Base-by-base conservation (phyloP, 2,113 vertebrate genomes). In the Osmerus mordax region DNA sequence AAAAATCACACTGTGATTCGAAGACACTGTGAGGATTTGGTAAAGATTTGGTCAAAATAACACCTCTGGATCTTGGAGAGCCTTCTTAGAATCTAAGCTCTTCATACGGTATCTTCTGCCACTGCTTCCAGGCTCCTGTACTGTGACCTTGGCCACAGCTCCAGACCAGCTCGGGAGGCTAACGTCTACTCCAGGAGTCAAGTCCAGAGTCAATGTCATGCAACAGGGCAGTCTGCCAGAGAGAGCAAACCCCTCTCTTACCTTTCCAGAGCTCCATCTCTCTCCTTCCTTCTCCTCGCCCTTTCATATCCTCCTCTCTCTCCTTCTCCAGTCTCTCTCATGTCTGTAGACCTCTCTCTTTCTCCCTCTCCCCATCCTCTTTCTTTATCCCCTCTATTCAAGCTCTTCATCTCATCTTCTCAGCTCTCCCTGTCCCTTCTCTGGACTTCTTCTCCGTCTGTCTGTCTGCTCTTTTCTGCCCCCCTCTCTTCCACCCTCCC, bases 121-220 rank as follows among this genome's bases (percentile, higher is more conserved):
- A 2, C 41, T 47, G 41, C 41, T 12, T 47, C 41, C 41, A 47
- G 32, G 7, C 19, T 18, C 56, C 58, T 23, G 36, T 32, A 65
- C 64, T 59, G 15, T 47, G 58, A 78, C 51, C 65, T 72, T 70
- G 53, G 61, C 41, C 41, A 41, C n/a, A 41, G 71, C 32, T 28
- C 59, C 47, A 66, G 63, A 62, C 62, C 76, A 36, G 25, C 59
- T 54, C 2, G 1, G 25, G 1, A 4, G 6, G 32, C 2, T 4
- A 11, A 4, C 32, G 7, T 7, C 64, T 71, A 70, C 54, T 67
- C 51, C 18, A 36, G 55, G 55, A 59, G 72, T 41, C 51, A 19
- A 13, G 41, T 52, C 18, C 65, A 51, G 19, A 64, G 60, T 73
- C 72, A 73, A 54, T 32, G 21, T 28, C n/a, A 2, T 2, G 41